Evolutionary conservation across 2,888 invertebrate species (phyloP).

Genomic region (Chalcosyrphus nemorum): DNA sequence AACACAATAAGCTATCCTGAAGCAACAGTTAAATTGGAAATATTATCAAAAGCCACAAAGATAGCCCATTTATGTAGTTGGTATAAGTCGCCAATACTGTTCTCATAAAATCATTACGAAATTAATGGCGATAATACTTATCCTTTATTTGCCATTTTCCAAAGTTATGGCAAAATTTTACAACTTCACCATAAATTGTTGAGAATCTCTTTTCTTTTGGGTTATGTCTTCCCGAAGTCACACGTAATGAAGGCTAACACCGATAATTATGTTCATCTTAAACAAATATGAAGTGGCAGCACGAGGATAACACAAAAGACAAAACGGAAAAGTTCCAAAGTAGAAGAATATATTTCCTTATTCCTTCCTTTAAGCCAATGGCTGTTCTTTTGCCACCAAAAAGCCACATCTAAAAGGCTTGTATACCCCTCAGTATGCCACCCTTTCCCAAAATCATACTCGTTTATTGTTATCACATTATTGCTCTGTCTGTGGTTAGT

Average conservation of each 20-base stretch:
- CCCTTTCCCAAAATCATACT: conserved; percentile 12
- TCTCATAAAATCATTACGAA: conserved; percentile 48
- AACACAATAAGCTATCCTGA: background rate
- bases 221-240: conserved; percentile 35
- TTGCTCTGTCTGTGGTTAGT: conserved; percentile 52
- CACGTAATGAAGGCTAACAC: conserved; percentile 53
- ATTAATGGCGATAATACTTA: conserved; percentile 22
- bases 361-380: background rate
- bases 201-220: background rate
- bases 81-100: conserved; percentile 1
- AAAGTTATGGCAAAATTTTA: conserved; percentile 53
- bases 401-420: conserved; percentile 35
- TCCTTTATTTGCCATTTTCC: conserved; percentile 50
- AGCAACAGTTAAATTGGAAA: background rate
- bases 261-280: conserved; percentile 41
- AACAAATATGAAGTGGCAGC: conserved; percentile 47
- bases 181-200: conserved; percentile 29
- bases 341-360: conserved; percentile 11
- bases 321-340: conserved; percentile 39
- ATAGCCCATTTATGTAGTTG: background rate
- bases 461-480: conserved; percentile 70
- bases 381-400: conserved; percentile 7
- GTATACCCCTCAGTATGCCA: conserved; percentile 19
- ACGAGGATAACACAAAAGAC: conserved; percentile 24
- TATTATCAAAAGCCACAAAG: background rate